Percentiles rank a stretch among this genome's conserved stretches.
phyloP scores from a whole-genome alignment of 2,888 invertebrate genomes.

The Ophion costatus region DNA sequence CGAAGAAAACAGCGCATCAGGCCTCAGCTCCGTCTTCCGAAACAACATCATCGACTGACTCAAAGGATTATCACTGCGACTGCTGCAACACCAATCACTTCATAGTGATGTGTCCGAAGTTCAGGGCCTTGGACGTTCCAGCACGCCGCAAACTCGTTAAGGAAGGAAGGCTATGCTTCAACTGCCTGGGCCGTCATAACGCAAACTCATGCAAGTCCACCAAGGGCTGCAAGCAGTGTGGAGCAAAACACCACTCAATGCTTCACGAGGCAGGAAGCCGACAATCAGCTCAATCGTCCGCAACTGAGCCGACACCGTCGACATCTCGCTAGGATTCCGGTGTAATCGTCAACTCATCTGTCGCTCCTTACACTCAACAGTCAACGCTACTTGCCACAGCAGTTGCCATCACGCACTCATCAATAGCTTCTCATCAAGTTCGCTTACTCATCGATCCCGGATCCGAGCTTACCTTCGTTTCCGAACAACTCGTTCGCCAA shows the following conservation, averaged over 20 bases:
- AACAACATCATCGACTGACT: background rate
- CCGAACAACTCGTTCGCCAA: conserved; percentile 30
- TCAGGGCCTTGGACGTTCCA: background rate
- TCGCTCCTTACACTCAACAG: background rate
- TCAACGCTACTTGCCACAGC: conserved; percentile 34
- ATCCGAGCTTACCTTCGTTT: background rate
- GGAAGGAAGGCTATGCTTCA: conserved; percentile 33
- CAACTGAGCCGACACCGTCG: conserved; percentile 6
- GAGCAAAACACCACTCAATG: no score
- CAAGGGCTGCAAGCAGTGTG: background rate
- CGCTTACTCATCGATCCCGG: no score
- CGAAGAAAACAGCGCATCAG: background rate
- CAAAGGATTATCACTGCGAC: conserved; percentile 14
- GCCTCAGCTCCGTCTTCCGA: background rate
- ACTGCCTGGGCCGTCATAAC: conserved; percentile 54
- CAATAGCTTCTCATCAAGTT: conserved; percentile 19
- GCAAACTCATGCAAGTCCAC: background rate
- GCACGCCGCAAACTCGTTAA: background rate
- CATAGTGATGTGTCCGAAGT: conserved; percentile 28
- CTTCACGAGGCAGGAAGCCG: no score
- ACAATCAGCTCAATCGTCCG: no score
- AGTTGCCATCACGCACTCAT: conserved; percentile 41
- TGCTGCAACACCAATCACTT: conserved; percentile 33
- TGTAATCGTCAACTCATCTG: conserved; percentile 21
- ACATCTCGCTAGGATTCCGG: conserved; percentile 51